Percentiles rank a stretch among this genome's conserved stretches.
Conservation (phyloP, 2,113 vertebrate genomes). For the Bambusicola thoracicus region DNA sequence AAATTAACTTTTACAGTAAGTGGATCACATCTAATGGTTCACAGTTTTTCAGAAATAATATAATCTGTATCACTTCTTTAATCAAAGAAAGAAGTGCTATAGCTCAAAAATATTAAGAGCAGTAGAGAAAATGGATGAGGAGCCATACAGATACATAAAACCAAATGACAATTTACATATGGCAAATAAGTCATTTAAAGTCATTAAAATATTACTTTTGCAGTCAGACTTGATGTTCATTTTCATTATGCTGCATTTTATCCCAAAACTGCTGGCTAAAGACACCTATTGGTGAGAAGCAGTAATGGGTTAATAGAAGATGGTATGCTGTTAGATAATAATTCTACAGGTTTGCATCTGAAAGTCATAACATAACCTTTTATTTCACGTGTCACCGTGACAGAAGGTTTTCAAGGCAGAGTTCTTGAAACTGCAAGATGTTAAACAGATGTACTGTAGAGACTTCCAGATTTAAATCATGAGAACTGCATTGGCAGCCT, state of each 20-base stretch:
- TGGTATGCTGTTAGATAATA: constrained; percentile 69
- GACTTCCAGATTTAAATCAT: constrained; percentile 74
- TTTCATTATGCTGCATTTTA: background rate
- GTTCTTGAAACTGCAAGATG: constrained; percentile 78
- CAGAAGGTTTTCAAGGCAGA: constrained; percentile 77
- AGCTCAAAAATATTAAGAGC: background rate
- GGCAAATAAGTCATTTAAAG: background rate
- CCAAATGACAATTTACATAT: background rate
- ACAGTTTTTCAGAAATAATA: constrained; percentile 11
- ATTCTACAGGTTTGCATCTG: constrained; percentile 79
- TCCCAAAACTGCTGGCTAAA: constrained; percentile 14
- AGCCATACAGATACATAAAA: background rate
- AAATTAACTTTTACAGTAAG: background rate
- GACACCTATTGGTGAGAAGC: constrained; percentile 46
- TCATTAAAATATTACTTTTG: constrained; percentile 13
- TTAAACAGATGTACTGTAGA: constrained; percentile 79
- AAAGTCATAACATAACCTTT: constrained; percentile 81
- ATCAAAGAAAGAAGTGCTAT: background rate
- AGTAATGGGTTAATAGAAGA: constrained; percentile 72
- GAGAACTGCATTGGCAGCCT: constrained; percentile 73
- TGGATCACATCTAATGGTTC: background rate
- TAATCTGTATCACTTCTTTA: background rate
- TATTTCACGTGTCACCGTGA: constrained; percentile 75
- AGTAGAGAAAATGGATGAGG: background rate
- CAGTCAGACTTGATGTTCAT: background rate